phyloP scores from a whole-genome alignment of 30 jellyfish, hydroid and myxozoan species.

The Cassiopea xamachana region DNA sequence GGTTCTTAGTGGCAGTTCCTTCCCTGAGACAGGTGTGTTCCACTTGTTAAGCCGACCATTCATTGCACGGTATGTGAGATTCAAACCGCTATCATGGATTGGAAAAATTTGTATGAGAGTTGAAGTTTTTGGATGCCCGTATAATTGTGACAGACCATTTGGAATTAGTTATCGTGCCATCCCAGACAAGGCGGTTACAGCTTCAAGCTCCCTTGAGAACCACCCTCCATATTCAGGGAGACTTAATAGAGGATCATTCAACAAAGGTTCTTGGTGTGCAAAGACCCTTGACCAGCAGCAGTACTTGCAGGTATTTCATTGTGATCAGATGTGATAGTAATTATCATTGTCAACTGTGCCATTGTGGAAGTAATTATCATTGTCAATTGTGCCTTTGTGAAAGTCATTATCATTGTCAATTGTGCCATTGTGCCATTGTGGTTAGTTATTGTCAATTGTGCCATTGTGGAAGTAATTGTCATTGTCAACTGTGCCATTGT shows the following conservation, averaged over 20 bases:
- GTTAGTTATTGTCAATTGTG: too few species aligned
- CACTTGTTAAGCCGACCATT: slow-evolving; percentile 73
- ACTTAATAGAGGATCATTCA: slow-evolving; percentile 74
- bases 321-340: too few species aligned
- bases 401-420: too few species aligned
- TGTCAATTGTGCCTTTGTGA: too few species aligned
- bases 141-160: slow-evolving; percentile 75
- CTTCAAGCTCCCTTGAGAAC: slow-evolving; percentile 64
- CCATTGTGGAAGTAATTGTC: too few species aligned
- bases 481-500: too few species aligned
- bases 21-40: slow-evolving; percentile 49
- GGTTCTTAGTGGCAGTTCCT: slow-evolving; percentile 68
- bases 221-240: slow-evolving; percentile 74
- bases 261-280: slow-evolving; percentile 92
- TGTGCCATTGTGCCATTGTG: too few species aligned
- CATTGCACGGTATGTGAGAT: slow-evolving; percentile 77
- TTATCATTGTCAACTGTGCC: too few species aligned
- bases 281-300: slow-evolving; percentile 62
- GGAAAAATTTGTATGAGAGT: slow-evolving; percentile 81
- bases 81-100: slow-evolving; percentile 69
- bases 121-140: slow-evolving; percentile 94
- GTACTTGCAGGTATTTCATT: slow-evolving; percentile 78
- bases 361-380: too few species aligned
- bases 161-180: slow-evolving; percentile 64
- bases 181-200: slow-evolving; percentile 76